Evolutionary conservation across 2,113 vertebrate species (phyloP).

Genomic region (Leptodactylus fuscus): DNA sequence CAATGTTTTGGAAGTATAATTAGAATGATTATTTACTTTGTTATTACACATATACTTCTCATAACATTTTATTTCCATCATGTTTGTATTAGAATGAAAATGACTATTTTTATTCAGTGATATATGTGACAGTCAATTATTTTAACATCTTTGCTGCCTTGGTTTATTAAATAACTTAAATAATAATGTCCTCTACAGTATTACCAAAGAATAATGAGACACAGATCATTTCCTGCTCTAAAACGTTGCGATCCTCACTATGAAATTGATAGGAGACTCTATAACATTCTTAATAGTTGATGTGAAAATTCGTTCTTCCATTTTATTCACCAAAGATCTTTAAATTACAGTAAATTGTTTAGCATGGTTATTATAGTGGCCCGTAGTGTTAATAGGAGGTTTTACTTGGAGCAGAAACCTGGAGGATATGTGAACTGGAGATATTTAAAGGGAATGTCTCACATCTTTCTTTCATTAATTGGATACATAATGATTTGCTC

Average conservation of each 20-base stretch:
- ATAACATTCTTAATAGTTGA: background rate
- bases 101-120: too few species aligned
- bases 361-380: background rate
- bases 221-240: background rate
- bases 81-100: too few species aligned
- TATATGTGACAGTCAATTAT: too few species aligned
- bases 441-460: background rate
- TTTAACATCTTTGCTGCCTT: background rate
- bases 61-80: too few species aligned
- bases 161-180: background rate
- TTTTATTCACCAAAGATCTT: background rate
- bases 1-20: too few species aligned
- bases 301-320: background rate
- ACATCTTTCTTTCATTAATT: background rate
- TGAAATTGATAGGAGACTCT: background rate
- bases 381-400: background rate
- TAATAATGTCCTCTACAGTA: background rate
- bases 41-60: too few species aligned
- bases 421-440: background rate
- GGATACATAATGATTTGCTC: too few species aligned
- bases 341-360: background rate
- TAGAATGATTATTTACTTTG: too few species aligned
- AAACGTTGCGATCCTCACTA: background rate
- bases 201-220: background rate
- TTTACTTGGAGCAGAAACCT: background rate